phyloP scores from a whole-genome alignment of 2,797 vertebrate species.

The Diplodus puntazzo region DNA sequence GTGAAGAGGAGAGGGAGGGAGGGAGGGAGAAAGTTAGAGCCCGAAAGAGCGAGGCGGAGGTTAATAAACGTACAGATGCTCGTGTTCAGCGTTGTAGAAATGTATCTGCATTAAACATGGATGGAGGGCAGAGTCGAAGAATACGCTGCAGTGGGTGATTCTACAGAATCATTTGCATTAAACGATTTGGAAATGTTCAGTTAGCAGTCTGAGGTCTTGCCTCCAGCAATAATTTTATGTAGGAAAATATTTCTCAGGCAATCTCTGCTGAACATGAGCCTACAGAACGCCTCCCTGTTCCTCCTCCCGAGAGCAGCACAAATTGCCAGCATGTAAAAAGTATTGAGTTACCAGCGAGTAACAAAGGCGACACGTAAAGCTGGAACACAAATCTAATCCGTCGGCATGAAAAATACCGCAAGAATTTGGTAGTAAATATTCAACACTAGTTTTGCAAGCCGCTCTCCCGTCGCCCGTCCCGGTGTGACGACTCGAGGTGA shows the following conservation, averaged over 20 bases:
- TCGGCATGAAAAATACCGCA: not conserved
- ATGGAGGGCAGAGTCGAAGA: not conserved
- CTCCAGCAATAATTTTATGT: conserved; percentile 23
- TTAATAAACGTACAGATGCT: conserved; percentile 8
- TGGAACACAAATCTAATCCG: conserved; percentile 19
- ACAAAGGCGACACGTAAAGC: conserved; percentile 21
- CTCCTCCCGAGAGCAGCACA: conserved; percentile 15
- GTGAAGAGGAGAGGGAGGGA: conserved; percentile 5
- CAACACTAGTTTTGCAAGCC: conserved; percentile 7
- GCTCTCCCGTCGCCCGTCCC: conserved; percentile 11
- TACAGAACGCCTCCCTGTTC: conserved; percentile 19
- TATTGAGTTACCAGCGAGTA: conserved; percentile 18
- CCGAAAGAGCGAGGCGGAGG: not conserved
- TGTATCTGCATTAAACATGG: not conserved
- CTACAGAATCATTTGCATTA: not conserved
- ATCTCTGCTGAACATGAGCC: conserved; percentile 26
- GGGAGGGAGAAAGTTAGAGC: conserved; percentile 11
- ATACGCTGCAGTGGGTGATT: not conserved
- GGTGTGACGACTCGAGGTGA: not conserved
- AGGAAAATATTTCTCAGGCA: conserved; percentile 48
- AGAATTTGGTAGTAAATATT: conserved; percentile 21
- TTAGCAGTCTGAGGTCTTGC: not conserved
- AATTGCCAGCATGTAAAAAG: conserved; percentile 27
- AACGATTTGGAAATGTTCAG: not conserved
- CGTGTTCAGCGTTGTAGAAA: not conserved